These are phyloP conservation scores for Cardinalis cardinalis DNA, from an alignment of 2,113 vertebrate species.

Conservation along the genomic window DNA sequence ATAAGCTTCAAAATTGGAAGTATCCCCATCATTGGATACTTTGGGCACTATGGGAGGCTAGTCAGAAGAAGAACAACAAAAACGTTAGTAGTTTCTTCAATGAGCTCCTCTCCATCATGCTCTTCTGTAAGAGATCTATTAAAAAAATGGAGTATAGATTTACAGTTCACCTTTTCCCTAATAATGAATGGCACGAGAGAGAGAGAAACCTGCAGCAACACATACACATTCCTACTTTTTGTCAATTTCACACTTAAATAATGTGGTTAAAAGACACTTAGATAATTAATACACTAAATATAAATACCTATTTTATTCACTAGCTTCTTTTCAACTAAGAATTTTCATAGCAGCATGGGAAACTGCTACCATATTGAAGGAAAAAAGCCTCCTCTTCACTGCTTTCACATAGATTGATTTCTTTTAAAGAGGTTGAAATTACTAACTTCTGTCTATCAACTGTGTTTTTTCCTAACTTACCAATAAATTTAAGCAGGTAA, in stretches of 20 bases:
- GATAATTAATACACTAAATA: not conserved
- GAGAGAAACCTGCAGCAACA: not conserved
- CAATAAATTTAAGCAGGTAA: not conserved
- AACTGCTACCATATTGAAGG: not conserved
- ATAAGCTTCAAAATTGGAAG: conserved; percentile 95
- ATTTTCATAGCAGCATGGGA: not conserved
- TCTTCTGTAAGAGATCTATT: not conserved
- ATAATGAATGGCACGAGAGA: not conserved
- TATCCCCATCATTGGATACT: conserved; percentile 88
- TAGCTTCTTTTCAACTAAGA: not conserved
- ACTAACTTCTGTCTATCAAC: not conserved
- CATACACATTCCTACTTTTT: not conserved
- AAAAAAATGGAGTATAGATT: not conserved
- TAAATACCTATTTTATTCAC: not conserved
- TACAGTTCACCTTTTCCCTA: not conserved
- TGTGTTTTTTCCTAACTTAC: not conserved
- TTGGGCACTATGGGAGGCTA: conserved; percentile 93
- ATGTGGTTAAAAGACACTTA: not conserved
- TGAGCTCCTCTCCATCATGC: not conserved
- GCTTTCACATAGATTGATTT: not conserved
- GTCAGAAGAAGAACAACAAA: not conserved
- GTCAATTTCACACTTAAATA: not conserved
- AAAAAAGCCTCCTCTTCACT: not conserved
- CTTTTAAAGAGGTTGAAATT: not conserved
- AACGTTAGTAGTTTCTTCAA: not conserved